Evolutionary conservation across 2,797 vertebrate genomes (phyloP), one percentile per base, ranked within the genome.

Genomic region (Hylomyscus alleni): DNA sequence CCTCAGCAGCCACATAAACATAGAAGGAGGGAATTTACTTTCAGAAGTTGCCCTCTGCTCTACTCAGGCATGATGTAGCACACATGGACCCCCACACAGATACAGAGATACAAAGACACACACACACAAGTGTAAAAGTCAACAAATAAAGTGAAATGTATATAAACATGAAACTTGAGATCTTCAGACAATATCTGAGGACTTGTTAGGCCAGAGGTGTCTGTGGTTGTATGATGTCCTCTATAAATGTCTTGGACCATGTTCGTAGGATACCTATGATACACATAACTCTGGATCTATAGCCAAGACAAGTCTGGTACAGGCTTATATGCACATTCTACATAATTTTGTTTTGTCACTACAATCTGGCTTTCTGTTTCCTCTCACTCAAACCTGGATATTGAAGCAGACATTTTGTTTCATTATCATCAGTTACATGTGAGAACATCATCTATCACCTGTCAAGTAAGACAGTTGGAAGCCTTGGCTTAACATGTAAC

Each of bases 331-430:
- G 3, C 11, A 87, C 11, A 78, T 76, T 80, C 31, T 80, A 29
- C 15, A 11, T 58, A 52, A 7, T 52, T 77, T 89, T 72, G 15
- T 31, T 19, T 82, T 81, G 13, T 86, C n/a, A 37, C 19, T 50
- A 7, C 1, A 73, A 5, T 89, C 89, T 93, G 31, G 50, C 9
- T 88, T 85, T 60, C 77, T 62, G 26, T 37, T 52, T 20, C 22
- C 14, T 80, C 80, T 96, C 14, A 44, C 10, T 17, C 75, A 65
- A 54, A 54, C 20, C 31, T 72, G n/a, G 10, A 47, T 8, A 34
- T 56, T 56, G 34, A 81, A 56, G 3, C 54, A 80, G 13, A 83
- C 44, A 40, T 29, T 94, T 95, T 78, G 29, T 92, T 84, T 90
- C 81, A 88, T 19, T 94, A 37, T 83, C 6, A 14, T 54, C n/a